Base-by-base conservation (phyloP, 2,113 vertebrate species). In the Dendropsophus ebraccatus region DNA sequence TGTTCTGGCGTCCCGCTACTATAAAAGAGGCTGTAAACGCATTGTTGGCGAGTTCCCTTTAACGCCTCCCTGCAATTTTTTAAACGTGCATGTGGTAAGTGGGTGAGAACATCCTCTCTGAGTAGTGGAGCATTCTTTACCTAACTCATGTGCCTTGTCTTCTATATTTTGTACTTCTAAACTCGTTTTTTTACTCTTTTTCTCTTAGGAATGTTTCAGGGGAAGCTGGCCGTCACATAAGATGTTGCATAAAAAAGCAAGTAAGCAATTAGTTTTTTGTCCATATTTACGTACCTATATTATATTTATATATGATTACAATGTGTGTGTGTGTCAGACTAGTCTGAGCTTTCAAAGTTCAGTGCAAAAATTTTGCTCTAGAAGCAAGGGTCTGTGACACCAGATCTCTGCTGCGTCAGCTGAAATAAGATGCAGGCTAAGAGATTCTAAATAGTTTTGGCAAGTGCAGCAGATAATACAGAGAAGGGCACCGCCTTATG, bases 201-300 rank as follows among this genome's bases (percentile, higher is more conserved):
- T 25, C 86, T 93, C 94, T 49, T 90, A 99, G 98, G 98, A 99
- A 90, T 99, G 97, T 93, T 99, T 99, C 93, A 99, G 98, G 92
- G 98, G 98, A 92, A 99, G 98, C 91, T 99, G 98, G 98, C 94
- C 92, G 4, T 96, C 96, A 90, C 98, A 99, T 91, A 99, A 99
- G 91, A 89, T 97, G 90, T 89, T 99, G 76, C 98, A 99, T 93
- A 99, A 99, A 94, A 99, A 98, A 99, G 97, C 97, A 94, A 99
- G 98, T 99, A 96, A 90, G 98, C 93, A 87, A 17, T 52, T 25
- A 23, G 41, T 74, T 82, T 47, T 77, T 0, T 0, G 13, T 41
- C 87, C 77, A 6, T 32, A 30, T 60, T 10, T n/a, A 25, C 23
- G 10, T 60, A n/a, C 23, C 7, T 56, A 6, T 19, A 19, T 19